Evolutionary conservation across 2,888 invertebrate species (phyloP), one percentile per base, ranked within the genome.

Genomic region (Pachydiplax longipennis): DNA sequence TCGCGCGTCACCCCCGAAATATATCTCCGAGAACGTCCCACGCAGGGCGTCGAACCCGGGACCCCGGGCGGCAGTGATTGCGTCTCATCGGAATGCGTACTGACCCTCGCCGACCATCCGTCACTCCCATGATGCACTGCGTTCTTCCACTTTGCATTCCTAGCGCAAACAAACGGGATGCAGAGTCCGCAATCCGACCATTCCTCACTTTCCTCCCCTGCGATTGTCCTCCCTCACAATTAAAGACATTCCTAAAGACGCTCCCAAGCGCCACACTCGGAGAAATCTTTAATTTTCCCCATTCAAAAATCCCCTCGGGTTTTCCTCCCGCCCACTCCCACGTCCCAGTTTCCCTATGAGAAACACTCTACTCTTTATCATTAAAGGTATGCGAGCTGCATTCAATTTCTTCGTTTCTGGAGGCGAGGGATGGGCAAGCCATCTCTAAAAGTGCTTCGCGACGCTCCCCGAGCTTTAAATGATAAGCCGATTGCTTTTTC

Each of bases 81-180:
- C 31, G 53, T 15, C 31, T 31, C n/a, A 83, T 83, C 83, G 53
- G 83, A 53, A 83, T 83, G 58, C 83, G 18, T 18, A 8, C 25
- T n/a, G 83, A 8, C 53, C 83, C 37, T 82, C 37, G 18, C 25
- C 58, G 83, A 6, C 53, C 83, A 82, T 82, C 37, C 82, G 82
- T 82, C 82, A 48, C 83, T 83, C 58, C 35, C 53, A 35, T 53
- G 83, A 83, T 83, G 58, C 83, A 83, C 58, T 25, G 82, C 82
- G 82, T 5, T 18, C 82, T 83, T 15, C 83, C 58, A 58, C 83
- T 83, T 58, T 83, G 83, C 83, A 83, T 83, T 58, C 53, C 82
- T 82, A 82, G 13, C 53, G 13, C 53, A 25, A 48, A 53, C 53
- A 53, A 53, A 53, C 53, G 37, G 2, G 37, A 37, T n/a, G n/a